Evolutionary conservation across 2,888 invertebrate genomes (phyloP).

Genomic region (Cyaniris semiargus): DNA sequence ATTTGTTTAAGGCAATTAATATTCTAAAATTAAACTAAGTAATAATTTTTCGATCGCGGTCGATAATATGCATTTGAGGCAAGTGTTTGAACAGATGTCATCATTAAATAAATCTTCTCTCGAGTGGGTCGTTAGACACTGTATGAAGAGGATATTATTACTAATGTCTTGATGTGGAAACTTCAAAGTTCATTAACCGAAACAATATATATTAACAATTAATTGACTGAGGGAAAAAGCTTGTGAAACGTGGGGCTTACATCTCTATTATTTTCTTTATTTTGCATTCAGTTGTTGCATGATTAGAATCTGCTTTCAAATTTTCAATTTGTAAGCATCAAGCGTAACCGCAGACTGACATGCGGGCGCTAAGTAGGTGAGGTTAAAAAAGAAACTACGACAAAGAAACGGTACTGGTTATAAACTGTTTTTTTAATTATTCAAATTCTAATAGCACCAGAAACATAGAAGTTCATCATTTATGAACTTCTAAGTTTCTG

Average conservation of each 20-base stretch:
- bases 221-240: background rate
- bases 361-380: conserved; percentile 55
- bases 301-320: conserved; percentile 40
- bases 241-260: background rate
- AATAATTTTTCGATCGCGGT: conserved; percentile 4
- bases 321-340: conserved; percentile 55
- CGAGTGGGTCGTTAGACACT: conserved; percentile 24
- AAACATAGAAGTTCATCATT: background rate
- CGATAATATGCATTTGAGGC: conserved; percentile 29
- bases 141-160: conserved; percentile 38
- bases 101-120: conserved; percentile 34
- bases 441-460: no score
- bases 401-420: conserved; percentile 36
- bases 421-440: conserved; percentile 16
- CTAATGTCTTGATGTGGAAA: conserved; percentile 34
- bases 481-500: background rate
- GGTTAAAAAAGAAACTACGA: conserved; percentile 39
- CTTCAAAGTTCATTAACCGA: conserved; percentile 34
- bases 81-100: conserved; percentile 42
- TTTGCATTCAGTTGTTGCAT: background rate
- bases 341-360: conserved; percentile 53
- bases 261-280: background rate
- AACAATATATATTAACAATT: background rate
- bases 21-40: background rate
- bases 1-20: background rate